A percentile compares a stretch with the other conserved stretches of the same genome.
phyloP scores from a whole-genome alignment of 2,113 vertebrate genomes.

The Motacilla alba region DNA sequence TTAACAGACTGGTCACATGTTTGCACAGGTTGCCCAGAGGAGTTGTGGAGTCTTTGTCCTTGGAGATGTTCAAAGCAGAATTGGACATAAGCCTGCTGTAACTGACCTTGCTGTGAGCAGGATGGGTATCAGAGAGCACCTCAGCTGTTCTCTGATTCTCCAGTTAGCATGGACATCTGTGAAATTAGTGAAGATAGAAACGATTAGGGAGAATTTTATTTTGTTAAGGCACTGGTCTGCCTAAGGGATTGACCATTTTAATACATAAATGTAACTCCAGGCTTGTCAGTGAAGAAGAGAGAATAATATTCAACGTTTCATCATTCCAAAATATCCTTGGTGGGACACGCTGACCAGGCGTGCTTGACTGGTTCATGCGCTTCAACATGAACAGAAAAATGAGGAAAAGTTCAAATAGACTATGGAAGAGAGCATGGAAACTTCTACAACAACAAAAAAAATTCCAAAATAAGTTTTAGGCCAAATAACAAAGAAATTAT shows the following conservation, averaged over 20 bases:
- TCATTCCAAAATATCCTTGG: background rate
- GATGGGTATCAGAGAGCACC: background rate
- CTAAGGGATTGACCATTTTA: background rate
- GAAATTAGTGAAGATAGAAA: background rate
- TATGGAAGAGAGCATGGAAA: background rate
- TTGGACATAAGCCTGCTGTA: background rate
- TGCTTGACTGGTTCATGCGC: background rate
- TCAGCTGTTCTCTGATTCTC: background rate
- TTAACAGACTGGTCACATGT: background rate
- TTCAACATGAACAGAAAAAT: background rate
- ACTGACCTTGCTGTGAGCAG: background rate
- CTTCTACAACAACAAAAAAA: background rate
- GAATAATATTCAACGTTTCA: background rate
- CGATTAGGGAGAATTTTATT: background rate
- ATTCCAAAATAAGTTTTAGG: background rate
- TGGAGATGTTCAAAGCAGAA: background rate
- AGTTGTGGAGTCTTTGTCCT: background rate
- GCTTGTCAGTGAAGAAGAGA: background rate
- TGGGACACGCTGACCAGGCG: background rate
- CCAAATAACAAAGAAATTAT: background rate
- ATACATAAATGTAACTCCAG: accelerated
- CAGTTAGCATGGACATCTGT: background rate
- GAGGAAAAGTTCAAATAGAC: background rate
- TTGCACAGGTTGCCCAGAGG: background rate
- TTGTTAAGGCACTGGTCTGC: background rate